These are phyloP conservation scores for Xiphophorus couchianus DNA, from an alignment of 2,113 vertebrate species.

Conservation along the genomic window DNA sequence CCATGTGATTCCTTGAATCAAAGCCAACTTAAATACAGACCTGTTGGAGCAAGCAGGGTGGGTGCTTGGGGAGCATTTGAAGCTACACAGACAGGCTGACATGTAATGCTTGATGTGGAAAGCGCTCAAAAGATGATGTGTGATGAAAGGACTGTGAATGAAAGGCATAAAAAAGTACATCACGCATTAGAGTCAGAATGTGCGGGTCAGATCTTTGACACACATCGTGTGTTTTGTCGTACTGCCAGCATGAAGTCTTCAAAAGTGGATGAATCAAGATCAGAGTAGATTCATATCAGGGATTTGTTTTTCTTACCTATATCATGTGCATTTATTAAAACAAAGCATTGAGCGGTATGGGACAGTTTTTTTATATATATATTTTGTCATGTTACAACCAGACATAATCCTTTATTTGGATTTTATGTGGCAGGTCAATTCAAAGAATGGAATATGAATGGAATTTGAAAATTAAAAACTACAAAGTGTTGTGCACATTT, in stretches of 20 bases:
- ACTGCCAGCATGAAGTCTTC: constrained; percentile 14
- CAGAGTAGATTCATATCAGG: constrained; percentile 13
- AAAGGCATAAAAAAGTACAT: constrained; percentile 10
- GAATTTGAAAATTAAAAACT: too few species aligned
- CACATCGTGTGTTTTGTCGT: constrained; percentile 1
- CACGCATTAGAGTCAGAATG: not conserved
- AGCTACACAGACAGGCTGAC: constrained; percentile 44
- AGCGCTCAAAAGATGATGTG: constrained; percentile 29
- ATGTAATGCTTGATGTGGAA: constrained; percentile 48
- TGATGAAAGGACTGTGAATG: constrained; percentile 53
- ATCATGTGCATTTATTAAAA: too few species aligned
- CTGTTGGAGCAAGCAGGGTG: constrained; percentile 53
- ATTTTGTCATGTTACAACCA: too few species aligned
- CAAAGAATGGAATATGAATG: too few species aligned
- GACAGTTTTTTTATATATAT: too few species aligned
- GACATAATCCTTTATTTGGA: too few species aligned
- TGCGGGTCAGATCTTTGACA: constrained; percentile 39
- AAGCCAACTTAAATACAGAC: constrained; percentile 67
- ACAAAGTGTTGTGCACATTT: too few species aligned
- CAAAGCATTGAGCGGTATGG: too few species aligned
- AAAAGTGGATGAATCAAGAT: constrained; percentile 23
- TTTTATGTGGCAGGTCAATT: too few species aligned
- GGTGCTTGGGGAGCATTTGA: constrained; percentile 21
- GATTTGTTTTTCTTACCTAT: not conserved
- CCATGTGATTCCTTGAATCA: constrained; percentile 55